These are phyloP conservation scores for Netelia virgata DNA, from an alignment of 2,888 invertebrate species.

Conservation along the genomic window DNA sequence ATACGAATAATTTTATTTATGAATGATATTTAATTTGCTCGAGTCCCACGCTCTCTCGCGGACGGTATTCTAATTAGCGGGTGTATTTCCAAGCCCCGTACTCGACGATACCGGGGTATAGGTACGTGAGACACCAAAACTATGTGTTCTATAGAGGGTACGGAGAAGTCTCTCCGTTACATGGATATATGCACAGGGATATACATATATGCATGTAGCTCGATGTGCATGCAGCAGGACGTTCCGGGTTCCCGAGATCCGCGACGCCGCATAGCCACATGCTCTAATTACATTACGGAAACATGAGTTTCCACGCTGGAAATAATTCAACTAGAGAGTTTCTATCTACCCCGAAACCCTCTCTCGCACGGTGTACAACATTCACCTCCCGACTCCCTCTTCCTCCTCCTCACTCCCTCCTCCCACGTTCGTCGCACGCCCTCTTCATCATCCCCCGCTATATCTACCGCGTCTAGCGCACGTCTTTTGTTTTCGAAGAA, in stretches of 20 bases:
- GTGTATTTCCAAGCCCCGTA: constrained; percentile 78
- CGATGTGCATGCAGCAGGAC: constrained; percentile 58
- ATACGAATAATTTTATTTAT: constrained; percentile 74
- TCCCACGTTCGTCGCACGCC: constrained; percentile 35
- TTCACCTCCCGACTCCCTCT: constrained; percentile 14
- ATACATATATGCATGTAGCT: background rate
- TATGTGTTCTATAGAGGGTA: constrained; percentile 3
- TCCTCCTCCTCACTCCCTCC: constrained; percentile 41
- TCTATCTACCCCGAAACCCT: constrained; percentile 57
- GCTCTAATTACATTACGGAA: constrained; percentile 84
- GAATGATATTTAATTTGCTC: constrained; percentile 79
- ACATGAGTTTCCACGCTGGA: constrained; percentile 80
- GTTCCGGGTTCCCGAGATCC: constrained; percentile 55
- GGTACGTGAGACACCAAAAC: constrained; percentile 59
- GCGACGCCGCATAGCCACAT: constrained; percentile 74
- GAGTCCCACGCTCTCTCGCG: constrained; percentile 32
- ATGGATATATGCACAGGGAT: background rate
- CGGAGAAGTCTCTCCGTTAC: background rate
- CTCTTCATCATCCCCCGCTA: constrained; percentile 9
- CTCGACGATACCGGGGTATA: constrained; percentile 23
- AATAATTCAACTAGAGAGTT: constrained; percentile 71
- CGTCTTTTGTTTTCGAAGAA: constrained; percentile 7
- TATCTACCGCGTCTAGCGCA: constrained; percentile 25
- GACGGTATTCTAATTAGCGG: constrained; percentile 80
- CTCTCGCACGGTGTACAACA: constrained; percentile 38